Percentiles rank a stretch among this genome's conserved stretches.
These are phyloP conservation scores for Mythimna ferrago DNA, from an alignment of 2,888 invertebrate genomes.

Conservation along the genomic window DNA sequence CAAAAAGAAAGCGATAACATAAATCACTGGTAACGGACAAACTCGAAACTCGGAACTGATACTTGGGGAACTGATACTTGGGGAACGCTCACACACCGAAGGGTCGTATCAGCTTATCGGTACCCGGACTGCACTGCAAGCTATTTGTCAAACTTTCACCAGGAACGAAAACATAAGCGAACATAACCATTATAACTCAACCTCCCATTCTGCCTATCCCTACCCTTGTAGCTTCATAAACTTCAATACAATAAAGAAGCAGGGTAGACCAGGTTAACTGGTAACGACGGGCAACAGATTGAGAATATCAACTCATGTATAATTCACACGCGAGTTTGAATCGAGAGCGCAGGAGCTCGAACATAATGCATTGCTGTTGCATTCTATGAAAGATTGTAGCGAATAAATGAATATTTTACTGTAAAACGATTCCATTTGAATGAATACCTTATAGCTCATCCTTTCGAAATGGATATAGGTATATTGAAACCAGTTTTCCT, in stretches of 20 bases:
- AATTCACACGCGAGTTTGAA: slow-evolving; percentile 84
- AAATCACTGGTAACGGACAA: slow-evolving; percentile 73
- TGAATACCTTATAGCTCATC: slow-evolving; percentile 38
- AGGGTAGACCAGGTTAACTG: slow-evolving; percentile 71
- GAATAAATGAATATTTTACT: slow-evolving; percentile 82
- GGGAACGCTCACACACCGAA: slow-evolving; percentile 73
- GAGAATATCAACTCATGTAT: slow-evolving; percentile 86
- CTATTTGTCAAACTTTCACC: slow-evolving; percentile 85
- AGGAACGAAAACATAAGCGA: slow-evolving; percentile 79
- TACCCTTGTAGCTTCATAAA: not conserved
- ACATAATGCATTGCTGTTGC: slow-evolving; percentile 80
- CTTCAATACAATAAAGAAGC: slow-evolving; percentile 3
- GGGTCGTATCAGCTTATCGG: slow-evolving; percentile 82
- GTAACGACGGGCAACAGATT: slow-evolving; percentile 80
- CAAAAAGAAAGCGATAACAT: slow-evolving; percentile 69
- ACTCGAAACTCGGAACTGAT: slow-evolving; percentile 74
- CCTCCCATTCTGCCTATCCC: slow-evolving; percentile 34
- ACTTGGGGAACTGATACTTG: slow-evolving; percentile 73
- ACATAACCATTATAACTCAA: slow-evolving; percentile 67
- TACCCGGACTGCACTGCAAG: slow-evolving; percentile 80
- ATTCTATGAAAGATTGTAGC: slow-evolving; percentile 74
- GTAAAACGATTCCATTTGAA: slow-evolving; percentile 50
- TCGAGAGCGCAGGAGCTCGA: slow-evolving; percentile 74
- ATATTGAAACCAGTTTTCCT: slow-evolving; percentile 33
- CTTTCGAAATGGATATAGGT: not conserved